Conservation (phyloP, 1,140 invertebrate species). For the Drosophila nikananu region DNA sequence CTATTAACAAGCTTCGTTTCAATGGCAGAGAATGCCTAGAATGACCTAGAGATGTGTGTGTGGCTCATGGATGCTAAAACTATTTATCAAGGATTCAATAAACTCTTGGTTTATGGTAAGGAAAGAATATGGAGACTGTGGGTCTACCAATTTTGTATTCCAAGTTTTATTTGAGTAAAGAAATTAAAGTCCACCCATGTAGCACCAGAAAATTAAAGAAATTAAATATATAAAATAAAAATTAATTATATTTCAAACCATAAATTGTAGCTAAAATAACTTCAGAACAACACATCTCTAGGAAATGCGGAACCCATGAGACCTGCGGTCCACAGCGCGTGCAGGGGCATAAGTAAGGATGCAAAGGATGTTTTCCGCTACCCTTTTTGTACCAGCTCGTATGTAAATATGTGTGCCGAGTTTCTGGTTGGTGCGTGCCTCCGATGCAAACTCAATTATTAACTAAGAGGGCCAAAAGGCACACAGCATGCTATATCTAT, state of each 20-base stretch:
- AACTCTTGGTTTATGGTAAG: not conserved
- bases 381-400: not conserved
- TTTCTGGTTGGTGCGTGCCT: slow-evolving; percentile 66
- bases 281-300: slow-evolving; percentile 14
- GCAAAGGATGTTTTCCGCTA: slow-evolving; percentile 44
- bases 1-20: slow-evolving; percentile 47
- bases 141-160: no score
- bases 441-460: slow-evolving; percentile 80
- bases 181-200: no score
- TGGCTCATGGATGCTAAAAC: not conserved
- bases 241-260: not conserved
- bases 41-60: slow-evolving; percentile 25
- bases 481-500: slow-evolving; percentile 32
- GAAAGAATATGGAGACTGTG: no score
- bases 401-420: slow-evolving; percentile 29
- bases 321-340: slow-evolving; percentile 39
- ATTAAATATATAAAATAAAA: not conserved
- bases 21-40: slow-evolving; percentile 16
- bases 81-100: not conserved
- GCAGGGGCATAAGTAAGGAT: slow-evolving; percentile 63
- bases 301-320: not conserved
- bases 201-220: no score
- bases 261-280: not conserved
- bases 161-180: no score
- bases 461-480: slow-evolving; percentile 65